Evolutionary conservation across 2,888 invertebrate genomes (phyloP), one percentile per base, ranked within the genome.

Genomic region (Tetanocera ferruginea): DNA sequence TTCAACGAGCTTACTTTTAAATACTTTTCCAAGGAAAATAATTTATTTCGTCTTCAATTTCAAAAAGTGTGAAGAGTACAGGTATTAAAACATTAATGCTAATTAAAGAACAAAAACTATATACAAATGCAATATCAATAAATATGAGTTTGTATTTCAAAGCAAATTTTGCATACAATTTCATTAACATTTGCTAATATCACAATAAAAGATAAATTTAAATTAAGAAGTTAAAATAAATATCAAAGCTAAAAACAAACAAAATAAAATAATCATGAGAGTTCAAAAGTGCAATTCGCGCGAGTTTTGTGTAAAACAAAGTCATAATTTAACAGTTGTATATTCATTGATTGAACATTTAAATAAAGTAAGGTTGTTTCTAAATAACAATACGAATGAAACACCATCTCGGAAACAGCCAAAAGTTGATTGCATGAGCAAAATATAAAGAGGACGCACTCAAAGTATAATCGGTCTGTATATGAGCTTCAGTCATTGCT

Each of bases 361-460:
- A 19, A 55, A 55, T 55, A 55, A 19, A 19, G 64, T 31, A 17
- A 51, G 51, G 49, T 51, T 31, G n/a, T 81, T 77, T 76, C 80
- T 82, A 82, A 84, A 83, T 81, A 85, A 86, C 85, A 86, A 86
- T 86, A 86, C 86, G 86, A 85, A 85, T 82, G n/a, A 71, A 57
- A 57, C 34, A 71, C 37, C 9, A 86, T 85, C 80, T 83, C 86
- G 84, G 85, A 81, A 85, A 86, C 86, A 87, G 86, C 87, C 86
- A 84, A 83, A 83, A 84, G 82, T 85, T 81, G 82, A 85, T 85
- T 84, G 78, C 80, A 82, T 85, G 83, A 84, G 85, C 85, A 85
- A 76, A 67, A 78, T 81, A 80, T 81, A 76, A 51, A 83, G 80
- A 80, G 28, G 23, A 43, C 19, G 66, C 6, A 49, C 60, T 37